Base-by-base conservation (phyloP, 2,888 invertebrate genomes). In the Callyntrura sp. region DNA sequence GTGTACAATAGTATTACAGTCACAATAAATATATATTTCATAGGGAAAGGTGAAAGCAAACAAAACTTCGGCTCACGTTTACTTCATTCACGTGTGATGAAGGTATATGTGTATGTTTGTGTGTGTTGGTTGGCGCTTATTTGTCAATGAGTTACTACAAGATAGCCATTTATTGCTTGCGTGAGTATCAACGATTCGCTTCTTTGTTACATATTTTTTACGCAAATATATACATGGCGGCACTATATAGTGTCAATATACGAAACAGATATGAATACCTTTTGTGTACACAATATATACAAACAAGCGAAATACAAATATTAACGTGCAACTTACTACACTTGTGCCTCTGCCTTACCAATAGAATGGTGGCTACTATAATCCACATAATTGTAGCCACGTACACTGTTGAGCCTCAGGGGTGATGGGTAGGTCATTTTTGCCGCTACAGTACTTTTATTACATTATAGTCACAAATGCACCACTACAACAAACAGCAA, bases 341-440 rank as follows among this genome's bases (percentile, higher is more conserved):
- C 11, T n/a, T 17, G 8, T 62, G 23, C 78, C 55, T 55, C 55
- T 79, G 60, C 9, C 88, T 88, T 88, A 90, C 90, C 85, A 90
- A 48, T 23, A 90, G 82, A 45, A 90, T 85, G 55, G 85, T 88
- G 78, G 88, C 88, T 73, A 90, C 79, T 51, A 90, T 84, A 73
- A 90, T 88, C 90, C 90, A 90, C 90, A 88, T 90, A 79, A 79
- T 85, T 84, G 89, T 79, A 89, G 65, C 85, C 89, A 89, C 51
- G 88, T 81, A 85, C 65, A 79, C 68, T 78, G 65, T 68, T 68
- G 48, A 43, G 85, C 79, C 85, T 85, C 89, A 79, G 70, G 85
- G 70, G 89, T 48, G 55, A 84, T 85, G 70, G 79, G 89, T 65
- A 79, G 70, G 85, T 89, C 89, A 85, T 89, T 68, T 89, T 82